These are phyloP conservation scores for Griposia aprilina DNA, from an alignment of 2,888 invertebrate species.

Conservation along the genomic window DNA sequence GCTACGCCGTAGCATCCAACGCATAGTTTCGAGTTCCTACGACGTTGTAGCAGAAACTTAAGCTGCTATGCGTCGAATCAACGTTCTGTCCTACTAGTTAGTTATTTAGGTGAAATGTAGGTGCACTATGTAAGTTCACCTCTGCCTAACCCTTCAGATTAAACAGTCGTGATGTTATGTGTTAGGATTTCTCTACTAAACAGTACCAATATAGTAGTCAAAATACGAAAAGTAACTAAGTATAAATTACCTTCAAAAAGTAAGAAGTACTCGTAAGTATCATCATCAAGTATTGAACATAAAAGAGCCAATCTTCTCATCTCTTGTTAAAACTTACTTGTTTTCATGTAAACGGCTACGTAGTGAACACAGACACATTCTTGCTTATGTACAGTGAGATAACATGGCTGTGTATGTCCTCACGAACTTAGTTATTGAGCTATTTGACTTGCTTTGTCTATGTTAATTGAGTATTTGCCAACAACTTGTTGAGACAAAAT, in stretches of 20 bases:
- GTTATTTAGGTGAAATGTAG: background rate
- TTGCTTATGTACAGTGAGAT: constrained; percentile 6
- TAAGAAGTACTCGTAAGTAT: background rate
- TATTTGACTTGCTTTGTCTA: constrained; percentile 43
- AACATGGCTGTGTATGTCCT: constrained; percentile 19
- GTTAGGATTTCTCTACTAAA: background rate
- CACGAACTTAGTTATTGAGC: constrained; percentile 33
- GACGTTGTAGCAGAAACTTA: background rate
- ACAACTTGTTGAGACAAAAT: constrained; percentile 24
- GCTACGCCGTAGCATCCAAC: background rate
- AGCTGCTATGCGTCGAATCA: background rate
- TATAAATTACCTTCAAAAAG: background rate
- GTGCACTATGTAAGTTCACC: background rate
- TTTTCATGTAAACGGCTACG: constrained; percentile 1
- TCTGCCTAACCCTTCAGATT: background rate
- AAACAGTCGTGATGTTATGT: background rate
- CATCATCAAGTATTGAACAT: background rate
- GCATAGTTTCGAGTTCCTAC: background rate
- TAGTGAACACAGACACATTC: constrained; percentile 18
- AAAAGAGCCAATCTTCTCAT: background rate
- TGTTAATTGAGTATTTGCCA: constrained; percentile 28
- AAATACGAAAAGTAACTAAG: background rate
- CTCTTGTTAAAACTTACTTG: background rate
- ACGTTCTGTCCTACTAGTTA: background rate
- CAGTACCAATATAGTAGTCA: background rate